Evolutionary conservation across 2,888 invertebrate genomes (phyloP).

Genomic region (Polydesmus complanatus): DNA sequence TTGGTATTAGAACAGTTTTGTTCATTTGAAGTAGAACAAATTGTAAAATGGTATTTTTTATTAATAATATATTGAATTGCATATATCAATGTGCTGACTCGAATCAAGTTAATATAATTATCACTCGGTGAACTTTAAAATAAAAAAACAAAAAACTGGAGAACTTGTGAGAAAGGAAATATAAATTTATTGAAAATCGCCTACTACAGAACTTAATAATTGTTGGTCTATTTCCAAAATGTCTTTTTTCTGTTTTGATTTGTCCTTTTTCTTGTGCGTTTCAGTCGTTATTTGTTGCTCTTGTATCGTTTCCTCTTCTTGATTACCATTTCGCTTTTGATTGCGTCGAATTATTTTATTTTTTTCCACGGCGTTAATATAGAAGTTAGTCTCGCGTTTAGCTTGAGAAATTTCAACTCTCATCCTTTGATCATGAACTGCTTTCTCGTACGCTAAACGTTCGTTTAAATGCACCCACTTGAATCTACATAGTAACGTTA

Average conservation of each 20-base stretch:
- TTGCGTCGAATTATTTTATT: conserved; percentile 44
- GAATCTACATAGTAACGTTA: too few species aligned
- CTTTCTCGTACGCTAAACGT: conserved; percentile 79
- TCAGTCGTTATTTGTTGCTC: not conserved
- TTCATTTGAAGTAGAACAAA: too few species aligned
- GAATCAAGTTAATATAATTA: too few species aligned
- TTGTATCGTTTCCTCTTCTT: conserved; percentile 10
- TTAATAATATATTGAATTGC: too few species aligned
- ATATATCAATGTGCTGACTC: too few species aligned
- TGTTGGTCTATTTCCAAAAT: not conserved
- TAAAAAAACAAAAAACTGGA: too few species aligned
- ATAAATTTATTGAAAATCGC: too few species aligned
- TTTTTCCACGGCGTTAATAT: conserved; percentile 66
- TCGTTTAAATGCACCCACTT: conserved; percentile 95
- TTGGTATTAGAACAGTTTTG: too few species aligned
- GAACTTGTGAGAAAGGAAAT: too few species aligned
- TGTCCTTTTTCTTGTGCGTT: not conserved
- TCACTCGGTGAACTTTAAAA: too few species aligned
- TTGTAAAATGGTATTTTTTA: too few species aligned
- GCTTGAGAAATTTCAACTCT: conserved; percentile 78
- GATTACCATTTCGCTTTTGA: conserved; percentile 29
- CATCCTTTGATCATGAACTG: conserved; percentile 71
- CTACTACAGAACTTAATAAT: too few species aligned
- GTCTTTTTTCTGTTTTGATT: not conserved
- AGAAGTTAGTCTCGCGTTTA: conserved; percentile 76